Evolutionary conservation across 2,113 vertebrate species (phyloP), one percentile per base, ranked within the genome.

Genomic region (Gobiocypris rarus): DNA sequence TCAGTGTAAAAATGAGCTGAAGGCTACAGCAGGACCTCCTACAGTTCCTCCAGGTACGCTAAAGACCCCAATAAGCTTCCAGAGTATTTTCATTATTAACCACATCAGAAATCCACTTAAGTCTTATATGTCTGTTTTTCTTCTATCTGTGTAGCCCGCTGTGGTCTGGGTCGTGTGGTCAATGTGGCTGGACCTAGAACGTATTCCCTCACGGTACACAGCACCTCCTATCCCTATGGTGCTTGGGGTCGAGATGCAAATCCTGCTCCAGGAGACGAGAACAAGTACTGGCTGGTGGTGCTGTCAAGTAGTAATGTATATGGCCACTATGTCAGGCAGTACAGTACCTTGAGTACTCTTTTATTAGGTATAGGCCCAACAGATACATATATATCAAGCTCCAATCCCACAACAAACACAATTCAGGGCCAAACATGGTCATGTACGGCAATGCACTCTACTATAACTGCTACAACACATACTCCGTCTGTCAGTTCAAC

Each of bases 181-280:
- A 90, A 91, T 15, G 77, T 95, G 41, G 83, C 84, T 0, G 89
- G 90, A n/a, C 90, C 93, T 0, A 87, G 71, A 78, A 88, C 90
- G 19, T 87, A 83, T 71, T 88, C 93, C 50, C 75, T 84, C 11
- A 93, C 92, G 50, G 89, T 93, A 34, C 93, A 90, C 77, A 85
- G 92, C 0, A 90, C 89, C 4, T 91, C 91, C 1, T 90, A 89
- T 34, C 22, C 76, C 31, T 94, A 90, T 15, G 94, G 94, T 14
- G 89, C 90, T 61, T 95, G 94, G 94, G 94, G 94, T 63, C 91
- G 74, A 13, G 94, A 95, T 84, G 93, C 93, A 1, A 89, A 89
- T 48, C 94, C 94, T 5, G 90, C 85, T 22, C 56, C 45, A 1
- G 94, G 93, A 61, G 93, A 90, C 74, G 90, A 94, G 88, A 86